Conservation (phyloP, 2,113 vertebrate species). For the Scolopax mira region DNA sequence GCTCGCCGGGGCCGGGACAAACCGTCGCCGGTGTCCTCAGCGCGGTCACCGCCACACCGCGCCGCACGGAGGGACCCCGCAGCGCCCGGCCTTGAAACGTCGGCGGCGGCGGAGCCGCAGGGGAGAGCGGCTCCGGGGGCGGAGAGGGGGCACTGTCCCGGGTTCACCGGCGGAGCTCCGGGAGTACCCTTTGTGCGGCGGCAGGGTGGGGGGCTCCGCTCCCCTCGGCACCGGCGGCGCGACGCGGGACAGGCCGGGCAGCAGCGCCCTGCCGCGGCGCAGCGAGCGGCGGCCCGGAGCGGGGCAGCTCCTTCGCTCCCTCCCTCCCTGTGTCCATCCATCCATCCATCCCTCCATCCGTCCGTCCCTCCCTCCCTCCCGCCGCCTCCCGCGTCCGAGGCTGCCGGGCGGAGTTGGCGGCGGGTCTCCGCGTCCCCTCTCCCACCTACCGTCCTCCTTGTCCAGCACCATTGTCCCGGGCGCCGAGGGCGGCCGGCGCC, state of each 20-base stretch:
- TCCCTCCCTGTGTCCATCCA: background rate
- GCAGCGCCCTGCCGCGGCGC: background rate
- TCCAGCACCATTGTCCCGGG: constrained; percentile 91
- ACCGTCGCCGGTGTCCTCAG: background rate
- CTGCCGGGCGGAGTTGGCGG: background rate
- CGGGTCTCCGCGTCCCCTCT: background rate
- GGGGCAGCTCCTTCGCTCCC: background rate
- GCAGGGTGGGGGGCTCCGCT: background rate
- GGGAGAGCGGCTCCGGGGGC: background rate
- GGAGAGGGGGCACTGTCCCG: background rate
- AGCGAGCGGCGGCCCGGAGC: background rate
- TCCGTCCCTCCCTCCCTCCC: background rate
- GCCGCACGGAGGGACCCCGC: background rate
- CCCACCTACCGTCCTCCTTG: constrained; percentile 91
- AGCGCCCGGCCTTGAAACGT: background rate
- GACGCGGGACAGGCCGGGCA: background rate
- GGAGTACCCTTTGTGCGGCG: background rate
- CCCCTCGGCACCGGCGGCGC: background rate
- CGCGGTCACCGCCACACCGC: background rate
- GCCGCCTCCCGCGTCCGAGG: background rate
- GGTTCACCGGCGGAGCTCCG: background rate
- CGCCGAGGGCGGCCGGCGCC: constrained; percentile 76
- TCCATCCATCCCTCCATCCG: background rate
- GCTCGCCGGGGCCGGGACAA: background rate
- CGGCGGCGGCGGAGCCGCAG: background rate